Evolutionary conservation across 2,888 invertebrate species (phyloP).

Genomic region (Nemotelus pantherinus): DNA sequence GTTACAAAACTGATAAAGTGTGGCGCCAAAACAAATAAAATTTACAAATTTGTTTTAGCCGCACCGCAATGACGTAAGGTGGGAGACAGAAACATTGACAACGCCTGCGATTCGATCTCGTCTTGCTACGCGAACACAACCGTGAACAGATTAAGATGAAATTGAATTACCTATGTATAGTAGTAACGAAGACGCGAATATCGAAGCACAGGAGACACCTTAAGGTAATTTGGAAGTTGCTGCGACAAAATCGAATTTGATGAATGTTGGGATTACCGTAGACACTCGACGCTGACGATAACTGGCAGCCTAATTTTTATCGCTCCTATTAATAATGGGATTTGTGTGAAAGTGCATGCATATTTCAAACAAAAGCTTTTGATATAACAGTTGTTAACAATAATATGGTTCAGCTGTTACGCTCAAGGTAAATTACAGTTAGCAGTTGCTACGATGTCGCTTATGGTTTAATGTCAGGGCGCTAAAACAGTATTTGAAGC

Average conservation of each 20-base stretch:
- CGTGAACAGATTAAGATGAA: conserved; percentile 33
- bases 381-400: too few relatives aligned
- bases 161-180: not conserved
- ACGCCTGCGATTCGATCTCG: conserved; percentile 16
- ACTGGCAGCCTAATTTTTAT: conserved; percentile 35
- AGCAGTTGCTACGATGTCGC: too few relatives aligned
- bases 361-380: not conserved
- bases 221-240: conserved; percentile 28
- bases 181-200: not conserved
- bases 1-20: conserved; percentile 55
- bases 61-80: conserved; percentile 20
- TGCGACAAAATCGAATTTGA: conserved; percentile 24
- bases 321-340: conserved; percentile 34
- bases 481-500: too few relatives aligned
- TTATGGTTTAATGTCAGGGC: too few relatives aligned
- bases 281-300: conserved; percentile 27
- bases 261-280: conserved; percentile 36
- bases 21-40: conserved; percentile 55
- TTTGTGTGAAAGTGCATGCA: conserved; percentile 5
- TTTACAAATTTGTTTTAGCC: conserved; percentile 45
- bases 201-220: not conserved
- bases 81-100: conserved; percentile 21
- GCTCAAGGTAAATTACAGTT: too few relatives aligned
- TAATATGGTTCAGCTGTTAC: too few relatives aligned
- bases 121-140: not conserved